These are phyloP conservation scores for Chloroclysta siterata DNA, from an alignment of 2,888 invertebrate species.

Conservation along the genomic window DNA sequence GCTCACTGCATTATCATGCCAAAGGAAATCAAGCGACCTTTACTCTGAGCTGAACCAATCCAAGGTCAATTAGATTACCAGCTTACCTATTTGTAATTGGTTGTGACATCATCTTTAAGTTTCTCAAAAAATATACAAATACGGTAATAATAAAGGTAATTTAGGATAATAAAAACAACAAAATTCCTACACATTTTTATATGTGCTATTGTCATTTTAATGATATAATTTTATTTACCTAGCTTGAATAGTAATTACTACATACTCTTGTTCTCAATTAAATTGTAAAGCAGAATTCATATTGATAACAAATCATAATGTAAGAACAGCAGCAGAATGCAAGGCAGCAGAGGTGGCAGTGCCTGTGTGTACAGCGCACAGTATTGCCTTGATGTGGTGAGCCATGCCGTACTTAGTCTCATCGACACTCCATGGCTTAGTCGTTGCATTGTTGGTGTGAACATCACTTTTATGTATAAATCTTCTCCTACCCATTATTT, in stretches of 20 bases:
- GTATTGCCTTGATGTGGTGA: conserved; percentile 72
- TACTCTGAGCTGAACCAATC: conserved; percentile 10
- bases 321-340: conserved; percentile 52
- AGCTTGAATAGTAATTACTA: background rate
- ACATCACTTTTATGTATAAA: conserved; percentile 52
- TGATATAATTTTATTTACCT: background rate
- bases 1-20: conserved; percentile 3
- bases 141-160: background rate
- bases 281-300: conserved; percentile 18
- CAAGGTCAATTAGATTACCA: conserved; percentile 31
- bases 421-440: conserved; percentile 79
- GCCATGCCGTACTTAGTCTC: conserved; percentile 74
- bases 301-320: background rate
- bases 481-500: conserved; percentile 55
- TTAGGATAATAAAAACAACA: background rate
- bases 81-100: conserved; percentile 33
- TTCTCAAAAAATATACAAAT: background rate
- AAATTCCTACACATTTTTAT: background rate
- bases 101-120: conserved; percentile 22
- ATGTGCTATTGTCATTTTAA: background rate
- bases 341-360: conserved; percentile 64
- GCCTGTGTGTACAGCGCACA: conserved; percentile 65
- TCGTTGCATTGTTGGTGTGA: conserved; percentile 77
- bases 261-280: background rate
- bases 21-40: conserved; percentile 28